phyloP scores from a whole-genome alignment of 2,888 invertebrate genomes.

The Pristionchus japonicus region DNA sequence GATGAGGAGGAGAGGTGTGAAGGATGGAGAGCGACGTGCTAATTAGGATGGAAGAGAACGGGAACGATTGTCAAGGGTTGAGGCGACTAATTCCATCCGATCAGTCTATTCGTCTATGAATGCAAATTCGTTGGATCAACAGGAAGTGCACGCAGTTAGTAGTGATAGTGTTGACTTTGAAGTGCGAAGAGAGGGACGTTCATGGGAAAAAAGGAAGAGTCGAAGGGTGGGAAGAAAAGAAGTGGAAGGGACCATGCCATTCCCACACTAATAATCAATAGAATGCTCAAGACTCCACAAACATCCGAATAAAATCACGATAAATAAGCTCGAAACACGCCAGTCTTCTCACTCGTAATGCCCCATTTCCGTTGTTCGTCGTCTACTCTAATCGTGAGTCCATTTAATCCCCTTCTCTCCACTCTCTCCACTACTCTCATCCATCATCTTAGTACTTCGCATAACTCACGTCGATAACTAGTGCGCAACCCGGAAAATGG shows the following conservation, averaged over 20 bases:
- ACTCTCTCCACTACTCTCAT: conserved; percentile 25
- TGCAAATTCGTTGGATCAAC: not conserved
- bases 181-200: conserved; percentile 7
- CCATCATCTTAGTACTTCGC: not conserved
- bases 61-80: not conserved
- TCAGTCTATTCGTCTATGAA: not conserved
- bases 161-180: conserved; percentile 16
- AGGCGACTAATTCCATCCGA: not conserved
- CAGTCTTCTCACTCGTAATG: not conserved
- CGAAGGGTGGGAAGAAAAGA: not conserved
- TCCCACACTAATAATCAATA: not conserved
- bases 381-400: conserved; percentile 14
- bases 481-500: conserved; percentile 12
- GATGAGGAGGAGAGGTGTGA: not conserved
- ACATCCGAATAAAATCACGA: not conserved
- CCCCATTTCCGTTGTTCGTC: conserved; percentile 28
- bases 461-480: not conserved
- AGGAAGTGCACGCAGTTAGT: not conserved
- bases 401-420: conserved; percentile 20
- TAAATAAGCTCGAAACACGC: not conserved
- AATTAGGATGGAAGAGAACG: not conserved
- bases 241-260: not conserved
- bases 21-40: not conserved
- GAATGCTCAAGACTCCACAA: not conserved
- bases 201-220: conserved; percentile 22